Evolutionary conservation across 2,888 invertebrate species (phyloP), one percentile per base, ranked within the genome.

Genomic region (Rhyacophila evoluta): DNA sequence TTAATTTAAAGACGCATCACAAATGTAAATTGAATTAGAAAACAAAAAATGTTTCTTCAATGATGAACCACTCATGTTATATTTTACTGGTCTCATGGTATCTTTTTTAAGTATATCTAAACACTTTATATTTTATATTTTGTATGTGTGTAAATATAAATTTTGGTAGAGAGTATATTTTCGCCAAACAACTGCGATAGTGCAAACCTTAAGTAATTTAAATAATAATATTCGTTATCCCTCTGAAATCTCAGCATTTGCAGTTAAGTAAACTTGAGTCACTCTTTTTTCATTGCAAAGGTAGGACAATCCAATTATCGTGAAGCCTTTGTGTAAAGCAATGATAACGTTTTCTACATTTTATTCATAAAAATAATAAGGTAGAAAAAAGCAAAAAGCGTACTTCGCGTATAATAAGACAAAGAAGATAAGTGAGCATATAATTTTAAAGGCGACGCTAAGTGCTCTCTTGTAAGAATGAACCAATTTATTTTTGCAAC

Each of bases 401-500:
- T 55, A 19, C 10, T 55, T 10, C 10, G 15, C 55, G 55, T 55
- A 55, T 55, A 41, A 41, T 41, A 55, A 55, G 55, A 55, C 55
- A 55, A 55, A 55, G 12, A 19, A 69, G 33, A 71, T 36, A 36
- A 71, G 29, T 25, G 36, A 36, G 36, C 25, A 71, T 25, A 71
- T 71, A 36, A 71, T 71, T 71, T 71, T 36, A 36, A 71, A 36
- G 25, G 71, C 25, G 71, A 71, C 71, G 71, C 71, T 71, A 71
- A 71, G 71, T 71, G 71, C 36, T 36, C 37, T 71, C 36, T 33
- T 71, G 55, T 36, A 75, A 19, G 37, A 75, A 37, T 70, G 70
- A 39, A 70, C 70, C 75, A 75, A 75, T 75, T 75, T 75, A 75
- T 75, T 75, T 75, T 70, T 69, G 69, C 75, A 71, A 69, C 33